Conservation (phyloP, 1,140 invertebrate species). For the Ips nitidus region DNA sequence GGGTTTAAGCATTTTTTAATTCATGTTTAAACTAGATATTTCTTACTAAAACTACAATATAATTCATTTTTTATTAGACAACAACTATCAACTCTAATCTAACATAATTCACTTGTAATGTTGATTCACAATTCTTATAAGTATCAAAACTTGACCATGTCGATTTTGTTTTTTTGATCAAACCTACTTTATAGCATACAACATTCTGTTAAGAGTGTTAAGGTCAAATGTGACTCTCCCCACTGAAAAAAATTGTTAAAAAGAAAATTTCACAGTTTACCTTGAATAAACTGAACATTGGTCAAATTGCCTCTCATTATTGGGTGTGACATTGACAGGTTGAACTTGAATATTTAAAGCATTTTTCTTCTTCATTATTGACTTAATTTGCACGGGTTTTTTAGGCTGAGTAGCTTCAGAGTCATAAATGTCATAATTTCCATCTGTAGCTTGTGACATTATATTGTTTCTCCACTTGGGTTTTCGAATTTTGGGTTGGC, state of each 20-base stretch:
- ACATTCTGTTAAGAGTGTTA: too few relatives aligned
- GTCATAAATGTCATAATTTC: constrained; percentile 18
- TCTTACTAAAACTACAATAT: too few relatives aligned
- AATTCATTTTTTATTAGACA: too few relatives aligned
- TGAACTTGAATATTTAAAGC: constrained; percentile 5
- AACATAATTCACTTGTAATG: too few relatives aligned
- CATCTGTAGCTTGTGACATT: neutral
- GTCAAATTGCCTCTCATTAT: neutral
- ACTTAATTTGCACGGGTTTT: constrained; percentile 4
- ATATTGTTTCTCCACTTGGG: neutral
- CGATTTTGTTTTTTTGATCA: too few relatives aligned
- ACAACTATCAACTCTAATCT: too few relatives aligned
- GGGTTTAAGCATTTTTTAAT: too few relatives aligned
- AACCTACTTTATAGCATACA: too few relatives aligned
- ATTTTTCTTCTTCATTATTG: constrained; percentile 15
- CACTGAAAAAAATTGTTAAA: neutral
- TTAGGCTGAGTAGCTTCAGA: neutral
- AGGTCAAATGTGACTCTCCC: too few relatives aligned
- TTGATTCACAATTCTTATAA: too few relatives aligned
- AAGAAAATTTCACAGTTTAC: neutral
- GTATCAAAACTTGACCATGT: too few relatives aligned
- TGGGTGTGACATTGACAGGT: neutral
- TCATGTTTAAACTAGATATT: too few relatives aligned
- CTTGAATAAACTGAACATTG: constrained; percentile 11
- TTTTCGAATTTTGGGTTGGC: neutral